These are phyloP conservation scores for Cephalotes varians DNA, from an alignment of 2,888 invertebrate species.

Conservation along the genomic window DNA sequence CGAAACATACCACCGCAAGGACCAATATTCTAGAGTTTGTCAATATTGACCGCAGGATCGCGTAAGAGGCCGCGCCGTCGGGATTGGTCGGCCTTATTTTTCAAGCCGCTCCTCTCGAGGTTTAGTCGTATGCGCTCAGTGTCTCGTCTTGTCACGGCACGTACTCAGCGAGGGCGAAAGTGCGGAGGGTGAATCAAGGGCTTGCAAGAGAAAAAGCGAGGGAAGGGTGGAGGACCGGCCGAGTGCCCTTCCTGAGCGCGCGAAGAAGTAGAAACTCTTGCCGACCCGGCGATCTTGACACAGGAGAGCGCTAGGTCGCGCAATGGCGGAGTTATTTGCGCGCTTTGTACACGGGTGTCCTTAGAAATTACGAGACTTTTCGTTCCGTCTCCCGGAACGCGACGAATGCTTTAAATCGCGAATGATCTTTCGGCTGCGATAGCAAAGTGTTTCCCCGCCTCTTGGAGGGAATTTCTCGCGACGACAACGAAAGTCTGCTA, in stretches of 20 bases:
- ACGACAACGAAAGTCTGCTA: background rate
- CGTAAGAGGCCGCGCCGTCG: background rate
- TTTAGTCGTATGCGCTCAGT: slow-evolving; percentile 1
- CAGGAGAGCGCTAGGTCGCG: background rate
- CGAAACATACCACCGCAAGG: background rate
- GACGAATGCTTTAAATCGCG: slow-evolving; percentile 9
- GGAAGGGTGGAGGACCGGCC: background rate
- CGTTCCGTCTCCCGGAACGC: background rate
- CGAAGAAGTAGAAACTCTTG: slow-evolving; percentile 51
- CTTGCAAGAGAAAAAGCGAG: background rate
- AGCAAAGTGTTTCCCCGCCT: background rate
- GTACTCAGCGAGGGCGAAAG: slow-evolving; percentile 27
- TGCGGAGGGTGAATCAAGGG: slow-evolving; percentile 6
- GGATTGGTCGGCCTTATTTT: slow-evolving; percentile 36
- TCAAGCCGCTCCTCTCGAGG: background rate
- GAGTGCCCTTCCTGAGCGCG: slow-evolving; percentile 56
- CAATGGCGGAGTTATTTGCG: slow-evolving; percentile 24
- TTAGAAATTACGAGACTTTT: background rate
- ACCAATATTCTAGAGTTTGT: slow-evolving; percentile 21
- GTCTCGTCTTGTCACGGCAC: slow-evolving; percentile 41
- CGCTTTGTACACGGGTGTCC: background rate
- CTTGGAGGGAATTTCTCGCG: background rate
- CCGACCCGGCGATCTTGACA: slow-evolving; percentile 55
- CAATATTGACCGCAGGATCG: slow-evolving; percentile 50
- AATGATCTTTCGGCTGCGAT: background rate